Evolutionary conservation across 2,113 vertebrate genomes (phyloP), one percentile per base, ranked within the genome.

Genomic region (Tachuris rubrigastra): DNA sequence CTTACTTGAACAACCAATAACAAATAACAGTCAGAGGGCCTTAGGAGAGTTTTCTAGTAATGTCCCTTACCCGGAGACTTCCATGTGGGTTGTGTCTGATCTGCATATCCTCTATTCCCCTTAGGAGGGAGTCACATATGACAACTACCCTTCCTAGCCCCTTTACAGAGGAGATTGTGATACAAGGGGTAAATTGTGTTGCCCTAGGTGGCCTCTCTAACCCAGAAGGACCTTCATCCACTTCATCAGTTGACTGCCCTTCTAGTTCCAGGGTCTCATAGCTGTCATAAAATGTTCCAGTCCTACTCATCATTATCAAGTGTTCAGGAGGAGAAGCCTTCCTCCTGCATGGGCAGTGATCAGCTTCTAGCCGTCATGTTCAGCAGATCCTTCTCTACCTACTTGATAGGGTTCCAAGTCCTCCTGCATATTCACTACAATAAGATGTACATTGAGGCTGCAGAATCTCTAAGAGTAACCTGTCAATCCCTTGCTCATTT

Each of bases 21-120:
- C 0, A 1, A 14, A 33, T 58, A 42, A 28, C 23, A 50, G 33
- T 12, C 6, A 22, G 22, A 28, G 9, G 2, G 22, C 27, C 52
- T 80, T 44, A 37, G 42, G 8, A 37, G 50, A 33, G 14, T 15
- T 58, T 58, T 59, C 27, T 37, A 37, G 3, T 22, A 33, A 20
- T 44, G 23, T 13, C 18, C 31, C 33, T 31, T 59, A 20, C 22
- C 8, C 18, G 20, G 31, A 73, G 33, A 6, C 25, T 67, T 66
- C 28, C 33, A 60, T 52, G 15, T 44, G 31, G 27, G 3, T 8
- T 44, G 4, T 5, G 18, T 59, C 52, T 52, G 31, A 22, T 44
- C 49, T 81, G 28, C 33, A 20, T 58, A 33, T 14, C 8, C 14
- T 81, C 14, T 14, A 47, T 52, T 19, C 27, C 13, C 15, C 23